These are phyloP conservation scores for Gallinago paraguaiae DNA, from an alignment of 2,113 vertebrate genomes.

Conservation along the genomic window DNA sequence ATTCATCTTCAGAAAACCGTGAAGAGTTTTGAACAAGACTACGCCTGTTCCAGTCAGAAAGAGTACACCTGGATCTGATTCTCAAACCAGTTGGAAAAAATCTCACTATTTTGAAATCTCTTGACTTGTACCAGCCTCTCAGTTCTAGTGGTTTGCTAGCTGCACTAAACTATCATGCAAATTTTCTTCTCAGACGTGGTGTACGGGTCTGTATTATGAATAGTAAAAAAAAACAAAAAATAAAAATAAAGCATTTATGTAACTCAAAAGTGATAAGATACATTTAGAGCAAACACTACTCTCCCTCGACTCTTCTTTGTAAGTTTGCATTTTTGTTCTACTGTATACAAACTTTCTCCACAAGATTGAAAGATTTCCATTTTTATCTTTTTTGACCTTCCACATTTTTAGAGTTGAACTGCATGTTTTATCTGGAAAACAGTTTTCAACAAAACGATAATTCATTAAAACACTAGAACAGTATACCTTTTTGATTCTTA, in stretches of 20 bases:
- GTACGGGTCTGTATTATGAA: background rate
- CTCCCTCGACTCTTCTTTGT: background rate
- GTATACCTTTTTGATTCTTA: background rate
- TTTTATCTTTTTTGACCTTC: background rate
- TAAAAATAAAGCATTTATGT: background rate
- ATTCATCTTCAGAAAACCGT: background rate
- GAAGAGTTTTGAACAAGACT: background rate
- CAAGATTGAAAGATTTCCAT: background rate
- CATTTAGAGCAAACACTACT: background rate
- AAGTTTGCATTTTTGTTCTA: background rate
- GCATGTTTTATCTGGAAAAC: background rate
- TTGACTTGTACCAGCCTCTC: background rate
- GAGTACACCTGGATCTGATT: background rate
- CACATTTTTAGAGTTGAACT: background rate
- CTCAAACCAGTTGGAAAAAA: background rate
- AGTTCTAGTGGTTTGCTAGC: background rate
- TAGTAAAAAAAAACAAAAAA: background rate
- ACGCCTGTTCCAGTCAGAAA: background rate
- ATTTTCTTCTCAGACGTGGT: background rate
- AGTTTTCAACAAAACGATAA: background rate
- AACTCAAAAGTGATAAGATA: background rate
- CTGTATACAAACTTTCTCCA: background rate
- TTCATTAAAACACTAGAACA: background rate
- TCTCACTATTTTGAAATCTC: background rate
- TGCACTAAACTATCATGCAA: background rate